Percentiles rank a stretch among this genome's conserved stretches.
phyloP scores from a whole-genome alignment of 1,140 invertebrate genomes.

The Megalonaias nervosa region DNA sequence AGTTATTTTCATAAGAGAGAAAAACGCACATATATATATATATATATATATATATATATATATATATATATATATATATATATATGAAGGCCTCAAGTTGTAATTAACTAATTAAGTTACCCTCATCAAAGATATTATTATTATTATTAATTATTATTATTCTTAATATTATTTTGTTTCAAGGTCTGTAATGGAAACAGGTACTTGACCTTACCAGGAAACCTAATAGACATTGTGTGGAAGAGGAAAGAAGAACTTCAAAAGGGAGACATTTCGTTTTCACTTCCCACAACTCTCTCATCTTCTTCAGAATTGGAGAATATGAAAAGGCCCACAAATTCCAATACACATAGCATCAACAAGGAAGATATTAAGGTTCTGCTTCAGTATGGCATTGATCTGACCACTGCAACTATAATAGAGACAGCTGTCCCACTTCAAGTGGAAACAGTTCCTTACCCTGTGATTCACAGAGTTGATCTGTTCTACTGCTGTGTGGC shows the following conservation, averaged over 20 bases:
- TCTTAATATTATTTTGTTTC: constrained; percentile 8
- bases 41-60: too few relatives aligned
- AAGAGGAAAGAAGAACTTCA: constrained; percentile 1
- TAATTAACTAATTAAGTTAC: too few relatives aligned
- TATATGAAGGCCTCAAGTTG: too few relatives aligned
- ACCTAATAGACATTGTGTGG: constrained; percentile 68
- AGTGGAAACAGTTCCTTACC: constrained; percentile 72
- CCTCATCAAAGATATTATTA: too few relatives aligned
- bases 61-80: too few relatives aligned
- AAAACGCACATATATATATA: too few relatives aligned
- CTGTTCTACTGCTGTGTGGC: constrained; percentile 77
- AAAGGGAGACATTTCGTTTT: neutral
- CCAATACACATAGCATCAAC: neutral
- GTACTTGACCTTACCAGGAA: constrained; percentile 73
- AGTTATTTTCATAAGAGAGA: too few relatives aligned
- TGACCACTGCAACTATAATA: constrained; percentile 40
- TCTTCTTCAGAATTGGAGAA: neutral
- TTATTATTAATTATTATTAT: too few relatives aligned
- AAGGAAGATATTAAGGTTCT: constrained; percentile 4
- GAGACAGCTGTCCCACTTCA: constrained; percentile 69
- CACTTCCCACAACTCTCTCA: neutral
- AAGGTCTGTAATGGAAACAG: constrained; percentile 76
- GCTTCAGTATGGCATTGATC: constrained; percentile 47
- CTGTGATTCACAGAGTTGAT: constrained; percentile 72
- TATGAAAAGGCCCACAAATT: constrained; percentile 2